A percentile compares a stretch with the other conserved stretches of the same genome.
Evolutionary conservation across 2,888 invertebrate species (phyloP).

Genomic region (Atherix ibis): DNA sequence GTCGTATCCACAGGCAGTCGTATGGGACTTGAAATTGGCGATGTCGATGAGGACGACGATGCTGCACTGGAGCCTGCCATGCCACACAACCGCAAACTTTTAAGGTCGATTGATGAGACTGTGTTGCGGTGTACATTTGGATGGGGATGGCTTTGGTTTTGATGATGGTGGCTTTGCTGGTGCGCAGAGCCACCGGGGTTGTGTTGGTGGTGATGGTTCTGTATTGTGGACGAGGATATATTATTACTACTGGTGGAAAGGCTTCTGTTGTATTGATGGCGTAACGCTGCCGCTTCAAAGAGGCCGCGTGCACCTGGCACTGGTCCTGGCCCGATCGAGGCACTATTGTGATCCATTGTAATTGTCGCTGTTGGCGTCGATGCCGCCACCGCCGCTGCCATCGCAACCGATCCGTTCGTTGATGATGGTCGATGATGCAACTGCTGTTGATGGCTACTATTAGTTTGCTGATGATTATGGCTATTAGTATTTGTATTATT

Average conservation of each 20-base stretch:
- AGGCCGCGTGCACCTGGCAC: constrained; percentile 10
- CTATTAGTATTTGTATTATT: too few species aligned
- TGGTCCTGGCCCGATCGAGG: too few species aligned
- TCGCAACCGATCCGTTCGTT: constrained; percentile 3
- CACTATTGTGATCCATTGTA: constrained; percentile 8
- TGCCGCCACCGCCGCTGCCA: too few species aligned
- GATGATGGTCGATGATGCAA: constrained; percentile 8
- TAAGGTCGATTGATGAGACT: constrained; percentile 15
- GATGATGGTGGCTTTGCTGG: constrained; percentile 10
- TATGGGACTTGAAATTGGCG: constrained; percentile 16
- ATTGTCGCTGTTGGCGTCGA: constrained; percentile 3
- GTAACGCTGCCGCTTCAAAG: constrained; percentile 10
- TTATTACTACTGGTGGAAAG: constrained; percentile 8
- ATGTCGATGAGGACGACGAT: constrained; percentile 16
- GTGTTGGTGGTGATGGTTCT: constrained; percentile 7
- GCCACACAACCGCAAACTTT: constrained; percentile 15
- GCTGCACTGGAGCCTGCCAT: constrained; percentile 12
- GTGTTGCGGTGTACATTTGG: constrained; percentile 12
- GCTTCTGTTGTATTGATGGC: constrained; percentile 9
- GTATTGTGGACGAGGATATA: constrained; percentile 8
- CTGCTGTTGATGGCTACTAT: constrained; percentile 6
- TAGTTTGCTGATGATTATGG: not conserved
- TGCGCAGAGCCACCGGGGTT: constrained; percentile 5
- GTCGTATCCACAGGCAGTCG: constrained; percentile 17
- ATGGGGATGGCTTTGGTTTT: constrained; percentile 8